Evolutionary conservation across 2,888 invertebrate species (phyloP).

Genomic region (Xanthorhoe spadicearia): DNA sequence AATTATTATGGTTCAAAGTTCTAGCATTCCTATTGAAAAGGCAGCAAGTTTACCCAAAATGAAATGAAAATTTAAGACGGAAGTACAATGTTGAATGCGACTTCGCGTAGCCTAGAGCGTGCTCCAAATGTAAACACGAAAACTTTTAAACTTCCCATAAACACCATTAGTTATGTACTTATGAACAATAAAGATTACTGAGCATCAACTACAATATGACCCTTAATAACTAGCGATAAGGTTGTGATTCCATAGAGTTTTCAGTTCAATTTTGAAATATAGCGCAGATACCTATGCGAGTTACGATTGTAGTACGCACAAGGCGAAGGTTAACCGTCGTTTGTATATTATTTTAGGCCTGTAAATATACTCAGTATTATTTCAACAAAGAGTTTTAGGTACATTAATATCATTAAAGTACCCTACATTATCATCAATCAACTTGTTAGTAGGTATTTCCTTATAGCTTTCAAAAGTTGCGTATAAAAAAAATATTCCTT

Average conservation of each 20-base stretch:
- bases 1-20: constrained; percentile 4
- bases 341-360: constrained; percentile 44
- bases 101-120: constrained; percentile 56
- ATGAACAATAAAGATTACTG: constrained; percentile 29
- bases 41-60: constrained; percentile 7
- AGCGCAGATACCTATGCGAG: constrained; percentile 39
- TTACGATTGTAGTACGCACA: constrained; percentile 50
- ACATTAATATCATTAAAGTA: constrained; percentile 6
- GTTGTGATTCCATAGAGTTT: constrained; percentile 26
- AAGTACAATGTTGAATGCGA: constrained; percentile 38
- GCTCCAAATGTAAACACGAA: constrained; percentile 69
- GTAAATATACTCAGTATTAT: constrained; percentile 43
- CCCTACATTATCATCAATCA: constrained; percentile 3
- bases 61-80: constrained; percentile 35
- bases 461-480: neutral
- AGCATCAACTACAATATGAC: constrained; percentile 22
- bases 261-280: constrained; percentile 30
- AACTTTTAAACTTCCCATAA: constrained; percentile 64
- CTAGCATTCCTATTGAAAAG: no score
- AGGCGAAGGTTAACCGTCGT: constrained; percentile 59
- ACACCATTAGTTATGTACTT: constrained; percentile 54
- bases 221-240: constrained; percentile 31
- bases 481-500: neutral
- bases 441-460: neutral
- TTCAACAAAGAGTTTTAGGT: constrained; percentile 40